A percentile compares a stretch with the other conserved stretches of the same genome.
phyloP scores from a whole-genome alignment of 2,113 vertebrate genomes.

The Malurus melanocephalus region DNA sequence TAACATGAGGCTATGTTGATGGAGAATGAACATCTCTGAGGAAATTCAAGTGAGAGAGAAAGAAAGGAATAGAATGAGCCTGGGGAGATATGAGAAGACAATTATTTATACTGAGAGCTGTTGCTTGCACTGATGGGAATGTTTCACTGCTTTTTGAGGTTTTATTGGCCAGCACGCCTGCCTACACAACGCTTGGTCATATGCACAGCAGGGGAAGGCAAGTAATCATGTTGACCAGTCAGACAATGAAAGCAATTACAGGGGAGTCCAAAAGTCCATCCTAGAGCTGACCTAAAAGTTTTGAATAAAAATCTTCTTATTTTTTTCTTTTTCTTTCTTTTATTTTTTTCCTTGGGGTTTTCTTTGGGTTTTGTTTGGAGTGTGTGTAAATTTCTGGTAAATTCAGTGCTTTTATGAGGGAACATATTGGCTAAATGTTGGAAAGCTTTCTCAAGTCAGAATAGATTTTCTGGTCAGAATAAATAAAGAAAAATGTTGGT shows the following conservation, averaged over 20 bases:
- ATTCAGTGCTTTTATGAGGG: neutral
- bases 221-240: neutral
- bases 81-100: constrained; percentile 7
- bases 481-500: neutral
- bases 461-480: neutral
- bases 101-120: constrained; percentile 9
- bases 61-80: constrained; percentile 4
- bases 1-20: constrained; percentile 45
- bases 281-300: neutral
- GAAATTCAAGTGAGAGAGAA: constrained; percentile 13
- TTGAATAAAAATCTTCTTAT: neutral
- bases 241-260: neutral
- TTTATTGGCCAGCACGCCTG: neutral
- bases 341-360: too few species aligned
- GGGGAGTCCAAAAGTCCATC: neutral
- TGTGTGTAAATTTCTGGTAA: neutral
- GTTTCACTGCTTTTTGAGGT: constrained; percentile 2
- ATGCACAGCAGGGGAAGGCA: neutral
- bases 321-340: too few species aligned
- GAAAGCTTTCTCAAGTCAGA: neutral
- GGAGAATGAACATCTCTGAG: constrained; percentile 33
- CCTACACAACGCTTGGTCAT: neutral
- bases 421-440: neutral
- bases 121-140: neutral
- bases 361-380: neutral